Evolutionary conservation across 1,140 invertebrate species (phyloP).

Genomic region (Drosophila carrolli): DNA sequence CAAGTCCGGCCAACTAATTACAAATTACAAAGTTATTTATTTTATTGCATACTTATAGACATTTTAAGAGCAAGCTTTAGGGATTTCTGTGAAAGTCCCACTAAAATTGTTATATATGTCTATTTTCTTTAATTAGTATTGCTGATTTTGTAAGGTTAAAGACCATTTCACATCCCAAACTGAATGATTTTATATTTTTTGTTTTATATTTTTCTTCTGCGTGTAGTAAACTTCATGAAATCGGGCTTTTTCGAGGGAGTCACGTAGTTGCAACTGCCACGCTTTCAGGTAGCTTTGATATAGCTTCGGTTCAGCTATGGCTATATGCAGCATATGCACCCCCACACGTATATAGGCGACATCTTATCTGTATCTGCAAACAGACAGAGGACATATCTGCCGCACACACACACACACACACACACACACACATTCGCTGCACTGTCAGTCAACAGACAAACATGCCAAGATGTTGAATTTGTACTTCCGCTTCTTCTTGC

Average conservation of each 20-base stretch:
- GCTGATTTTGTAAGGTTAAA: too few relatives aligned
- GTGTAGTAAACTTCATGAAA: conserved; percentile 60
- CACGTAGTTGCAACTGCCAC: conserved; percentile 63
- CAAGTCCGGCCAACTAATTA: too few relatives aligned
- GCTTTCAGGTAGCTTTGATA: conserved; percentile 52
- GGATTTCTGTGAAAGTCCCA: too few relatives aligned
- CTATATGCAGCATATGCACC: conserved; percentile 56
- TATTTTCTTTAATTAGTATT: too few relatives aligned
- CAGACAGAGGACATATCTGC: conserved; percentile 52
- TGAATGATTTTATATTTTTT: too few relatives aligned
- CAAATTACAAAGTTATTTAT: too few relatives aligned
- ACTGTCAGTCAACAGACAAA: conserved; percentile 62
- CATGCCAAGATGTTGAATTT: conserved; percentile 68
- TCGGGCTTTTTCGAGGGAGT: conserved; percentile 61
- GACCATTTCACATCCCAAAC: too few relatives aligned
- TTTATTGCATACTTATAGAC: too few relatives aligned
- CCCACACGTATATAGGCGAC: conserved; percentile 28
- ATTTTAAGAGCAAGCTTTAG: too few relatives aligned
- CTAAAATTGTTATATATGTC: too few relatives aligned
- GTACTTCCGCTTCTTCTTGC: conserved; percentile 66
- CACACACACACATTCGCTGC: conserved; percentile 10
- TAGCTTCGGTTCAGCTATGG: conserved; percentile 7
- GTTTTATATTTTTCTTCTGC: not conserved
- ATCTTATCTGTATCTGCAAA: conserved; percentile 74
- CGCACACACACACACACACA: conserved; percentile 29